Conservation (phyloP, 1,140 invertebrate genomes). For the Calosoma granatense region DNA sequence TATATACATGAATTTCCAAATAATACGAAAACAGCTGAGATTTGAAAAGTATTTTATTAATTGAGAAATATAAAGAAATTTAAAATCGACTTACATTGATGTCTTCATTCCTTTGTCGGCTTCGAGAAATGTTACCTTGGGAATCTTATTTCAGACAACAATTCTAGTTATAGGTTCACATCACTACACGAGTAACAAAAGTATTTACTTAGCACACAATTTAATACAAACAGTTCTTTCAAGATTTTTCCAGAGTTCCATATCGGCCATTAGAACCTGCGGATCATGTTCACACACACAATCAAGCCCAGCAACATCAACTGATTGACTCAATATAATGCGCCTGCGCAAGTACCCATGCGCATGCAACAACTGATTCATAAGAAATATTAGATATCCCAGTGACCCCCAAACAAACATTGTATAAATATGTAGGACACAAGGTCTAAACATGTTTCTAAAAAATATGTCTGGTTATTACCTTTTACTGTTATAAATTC, state of each 20-base stretch:
- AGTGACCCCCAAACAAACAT: too few species aligned
- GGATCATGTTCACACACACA: conserved; percentile 35
- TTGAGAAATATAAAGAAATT: too few species aligned
- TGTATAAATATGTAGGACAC: too few species aligned
- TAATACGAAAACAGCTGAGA: too few species aligned
- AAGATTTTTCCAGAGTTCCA: conserved; percentile 9
- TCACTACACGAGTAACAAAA: not conserved
- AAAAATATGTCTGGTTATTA: too few species aligned
- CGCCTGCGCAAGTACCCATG: not conserved
- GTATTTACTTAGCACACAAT: not conserved
- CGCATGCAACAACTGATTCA: too few species aligned
- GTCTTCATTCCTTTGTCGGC: conserved; percentile 5
- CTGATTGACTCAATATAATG: conserved; percentile 20
- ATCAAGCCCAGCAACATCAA: conserved; percentile 26
- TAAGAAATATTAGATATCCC: too few species aligned
- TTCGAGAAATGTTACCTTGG: not conserved
- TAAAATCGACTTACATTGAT: too few species aligned
- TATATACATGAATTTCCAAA: too few species aligned
- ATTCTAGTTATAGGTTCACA: not conserved
- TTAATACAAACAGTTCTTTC: conserved; percentile 9
- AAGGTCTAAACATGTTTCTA: not conserved
- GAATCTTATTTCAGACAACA: too few species aligned
- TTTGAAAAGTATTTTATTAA: too few species aligned
- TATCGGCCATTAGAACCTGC: conserved; percentile 30
- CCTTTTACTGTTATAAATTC: too few species aligned